Evolutionary conservation across 2,888 invertebrate species (phyloP).

Genomic region (Nowickia ferox): DNA sequence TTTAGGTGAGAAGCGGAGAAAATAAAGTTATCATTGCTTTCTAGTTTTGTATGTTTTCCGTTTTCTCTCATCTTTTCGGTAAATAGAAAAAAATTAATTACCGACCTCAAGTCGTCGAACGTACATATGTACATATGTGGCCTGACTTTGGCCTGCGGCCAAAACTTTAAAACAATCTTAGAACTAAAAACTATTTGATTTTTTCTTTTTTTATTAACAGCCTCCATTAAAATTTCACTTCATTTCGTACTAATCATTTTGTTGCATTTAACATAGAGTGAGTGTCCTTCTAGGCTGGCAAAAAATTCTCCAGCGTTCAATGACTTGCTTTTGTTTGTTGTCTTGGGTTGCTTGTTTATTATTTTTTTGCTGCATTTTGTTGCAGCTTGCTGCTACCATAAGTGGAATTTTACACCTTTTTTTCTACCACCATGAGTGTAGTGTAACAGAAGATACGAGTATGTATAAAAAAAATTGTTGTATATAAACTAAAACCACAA

Average conservation of each 20-base stretch:
- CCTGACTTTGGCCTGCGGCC: not conserved
- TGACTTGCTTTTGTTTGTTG: constrained; percentile 59
- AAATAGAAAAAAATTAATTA: no score
- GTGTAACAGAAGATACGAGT: constrained; percentile 19
- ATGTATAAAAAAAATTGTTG: constrained; percentile 49
- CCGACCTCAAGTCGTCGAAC: not conserved
- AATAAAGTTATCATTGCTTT: no score
- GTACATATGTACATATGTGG: not conserved
- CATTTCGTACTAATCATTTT: constrained; percentile 44
- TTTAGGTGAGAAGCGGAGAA: no score
- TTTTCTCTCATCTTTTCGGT: no score
- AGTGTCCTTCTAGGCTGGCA: constrained; percentile 68
- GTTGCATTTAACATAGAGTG: constrained; percentile 58
- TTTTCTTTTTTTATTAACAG: not conserved
- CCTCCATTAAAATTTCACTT: constrained; percentile 31
- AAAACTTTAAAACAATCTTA: not conserved
- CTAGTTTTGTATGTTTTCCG: no score
- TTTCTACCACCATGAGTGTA: constrained; percentile 59
- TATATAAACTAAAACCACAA: constrained; percentile 64
- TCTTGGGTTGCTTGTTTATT: constrained; percentile 23
- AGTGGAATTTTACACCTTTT: constrained; percentile 72
- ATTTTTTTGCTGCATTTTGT: constrained; percentile 37
- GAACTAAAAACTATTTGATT: not conserved
- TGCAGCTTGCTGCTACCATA: constrained; percentile 63
- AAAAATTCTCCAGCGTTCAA: constrained; percentile 69